A percentile compares a stretch with the other conserved stretches of the same genome.
Conservation (phyloP, 2,797 vertebrate genomes). For the Mormyrus proboscirostris region DNA sequence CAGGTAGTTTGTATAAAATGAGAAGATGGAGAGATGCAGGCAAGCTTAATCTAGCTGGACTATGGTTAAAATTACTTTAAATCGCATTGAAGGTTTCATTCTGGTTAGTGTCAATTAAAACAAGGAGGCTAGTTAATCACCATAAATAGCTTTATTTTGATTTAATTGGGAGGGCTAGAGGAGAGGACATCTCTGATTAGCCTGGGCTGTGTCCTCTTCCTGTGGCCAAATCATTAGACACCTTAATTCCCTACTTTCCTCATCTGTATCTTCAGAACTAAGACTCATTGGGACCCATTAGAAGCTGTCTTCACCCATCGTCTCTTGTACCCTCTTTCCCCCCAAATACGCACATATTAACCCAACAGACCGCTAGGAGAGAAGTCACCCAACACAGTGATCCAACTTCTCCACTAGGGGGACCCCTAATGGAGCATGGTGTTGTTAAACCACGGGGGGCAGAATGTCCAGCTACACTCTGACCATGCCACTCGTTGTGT, state of each 20-base stretch:
- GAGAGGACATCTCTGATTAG: background rate
- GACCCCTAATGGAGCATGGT: background rate
- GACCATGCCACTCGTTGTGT: background rate
- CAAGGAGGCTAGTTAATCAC: slow-evolving; percentile 31
- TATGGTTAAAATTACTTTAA: slow-evolving; percentile 10
- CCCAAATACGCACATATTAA: background rate
- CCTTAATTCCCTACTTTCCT: background rate
- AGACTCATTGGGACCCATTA: background rate
- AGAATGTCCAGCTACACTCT: background rate
- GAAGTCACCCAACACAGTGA: background rate
- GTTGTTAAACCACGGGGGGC: background rate
- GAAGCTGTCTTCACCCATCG: background rate
- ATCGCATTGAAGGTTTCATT: slow-evolving; percentile 22
- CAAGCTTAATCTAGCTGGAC: slow-evolving; percentile 27
- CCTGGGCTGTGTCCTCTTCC: background rate
- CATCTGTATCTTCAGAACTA: background rate
- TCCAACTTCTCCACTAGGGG: background rate
- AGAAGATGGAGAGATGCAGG: slow-evolving; percentile 25
- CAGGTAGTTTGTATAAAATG: slow-evolving; percentile 30
- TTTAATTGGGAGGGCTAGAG: slow-evolving; percentile 19
- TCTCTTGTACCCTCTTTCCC: background rate
- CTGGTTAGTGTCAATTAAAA: slow-evolving; percentile 24
- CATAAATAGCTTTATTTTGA: slow-evolving; percentile 16
- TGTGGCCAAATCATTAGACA: background rate
- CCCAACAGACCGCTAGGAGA: background rate